Base-by-base conservation (phyloP, 1,140 invertebrate genomes). In the Bemisia tabaci region DNA sequence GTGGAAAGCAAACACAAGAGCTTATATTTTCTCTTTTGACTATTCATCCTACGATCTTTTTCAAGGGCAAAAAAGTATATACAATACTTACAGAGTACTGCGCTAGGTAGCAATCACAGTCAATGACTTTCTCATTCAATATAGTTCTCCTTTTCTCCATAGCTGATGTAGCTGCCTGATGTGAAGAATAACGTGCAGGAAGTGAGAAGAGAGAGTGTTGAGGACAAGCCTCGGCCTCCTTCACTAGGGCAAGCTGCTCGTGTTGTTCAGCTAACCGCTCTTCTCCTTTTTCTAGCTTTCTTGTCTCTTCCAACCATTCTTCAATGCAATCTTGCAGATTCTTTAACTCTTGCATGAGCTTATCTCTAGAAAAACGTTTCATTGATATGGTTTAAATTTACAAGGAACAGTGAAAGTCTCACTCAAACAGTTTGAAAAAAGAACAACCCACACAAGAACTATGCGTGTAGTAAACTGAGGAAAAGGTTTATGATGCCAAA, bases 211-310 rank as follows among this genome's bases (percentile, higher is more conserved):
- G 75, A 1, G 82, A 80, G 75, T 91, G 87, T 17, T 76, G 72
- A 24, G 78, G 81, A 67, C 84, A 80, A 0, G 87, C 85, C 73
- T 89, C 87, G 22, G 89, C 86, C 73, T 91, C 90, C 72, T 88
- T 87, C 0, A 91, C 82, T 1, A 90, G 72, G 0, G 86, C 84
- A 75, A 89, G 82, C 72, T 90, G 87, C 70, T 89, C 83, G 73
- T 88, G 85, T 66, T 84, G 81, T 67, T 87, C 85, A 71, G 88
- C 84, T 11, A 88, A 73, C 39, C 80, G 76, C 22, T 84, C 81
- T 72, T 87, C 84, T 22, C 82, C 76, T 22, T 81, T 76, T 59
- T 80, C 79, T 0, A 83, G 74, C n/a, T 80, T 76, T 67, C 84
- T 79, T 23, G 81, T 78, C 68, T 83, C 78, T 67, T 83, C 79